Base-by-base conservation (phyloP, 2,888 invertebrate genomes). In the Platycheirus albimanus region DNA sequence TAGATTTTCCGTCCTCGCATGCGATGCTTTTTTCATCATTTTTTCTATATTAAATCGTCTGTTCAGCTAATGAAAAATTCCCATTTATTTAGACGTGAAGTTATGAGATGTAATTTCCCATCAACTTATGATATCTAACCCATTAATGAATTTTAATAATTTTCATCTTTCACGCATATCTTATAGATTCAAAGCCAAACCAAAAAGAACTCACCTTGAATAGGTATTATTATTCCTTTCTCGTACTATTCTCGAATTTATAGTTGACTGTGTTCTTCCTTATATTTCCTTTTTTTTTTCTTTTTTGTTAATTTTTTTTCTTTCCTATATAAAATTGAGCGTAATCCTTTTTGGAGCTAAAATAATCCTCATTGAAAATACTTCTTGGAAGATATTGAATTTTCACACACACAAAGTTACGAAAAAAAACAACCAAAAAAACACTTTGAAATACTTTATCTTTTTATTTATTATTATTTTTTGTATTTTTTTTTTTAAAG, bases 321-420 rank as follows among this genome's bases (percentile, higher is more conserved):
- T n/a, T n/a, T n/a, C n/a, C 67, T 66, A 47, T 54, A 52, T 41
- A 52, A 54, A 67, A 45, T 61, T 67, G 54, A 71, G 41, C 52
- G 78, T 83, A 78, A 83, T 83, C 83, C 83, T 61, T 63, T 78
- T 69, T 67, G 66, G 41, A 76, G 54, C 49, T 63, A 54, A 67
- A 67, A 67, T 81, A 78, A 78, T 83, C 77, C 78, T 63, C 47
- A 61, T 58, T 69, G 61, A 45, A 75, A 63, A 56, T 49, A 66
- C 20, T 38, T 64, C 30, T 64, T 56, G 69, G 47, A 63, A 80
- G 61, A 69, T 61, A 72, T 69, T 61, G 45, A 67, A 54, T 61
- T 45, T 41, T 43, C 69, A 36, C 28, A 58, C 30, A 64, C 13
- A 70, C n/a, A n/a, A n/a, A n/a, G n/a, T n/a, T n/a, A n/a, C n/a